Evolutionary conservation across 1,140 invertebrate species (phyloP).

Genomic region (Drosophila carrolli): DNA sequence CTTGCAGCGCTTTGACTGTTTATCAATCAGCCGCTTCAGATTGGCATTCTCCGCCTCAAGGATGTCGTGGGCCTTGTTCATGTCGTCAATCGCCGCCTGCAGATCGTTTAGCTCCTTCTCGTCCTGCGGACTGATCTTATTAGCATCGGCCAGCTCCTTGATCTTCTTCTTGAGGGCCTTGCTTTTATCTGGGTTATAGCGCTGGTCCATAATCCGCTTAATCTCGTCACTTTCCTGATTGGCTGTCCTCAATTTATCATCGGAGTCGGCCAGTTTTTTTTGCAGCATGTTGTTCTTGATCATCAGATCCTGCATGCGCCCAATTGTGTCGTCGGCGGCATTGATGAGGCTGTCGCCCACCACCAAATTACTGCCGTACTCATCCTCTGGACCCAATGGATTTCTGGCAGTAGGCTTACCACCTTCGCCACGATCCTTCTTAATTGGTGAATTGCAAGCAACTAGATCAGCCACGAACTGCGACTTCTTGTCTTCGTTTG

Average conservation of each 20-base stretch:
- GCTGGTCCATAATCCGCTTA: slow-evolving; percentile 67
- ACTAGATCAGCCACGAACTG: slow-evolving; percentile 71
- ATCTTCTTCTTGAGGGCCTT: slow-evolving; percentile 64
- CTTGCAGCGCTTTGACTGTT: slow-evolving; percentile 51
- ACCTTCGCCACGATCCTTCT: background rate
- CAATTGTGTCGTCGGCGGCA: slow-evolving; percentile 60
- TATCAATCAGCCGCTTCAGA: slow-evolving; percentile 69
- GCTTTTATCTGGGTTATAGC: slow-evolving; percentile 58
- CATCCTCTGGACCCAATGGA: background rate
- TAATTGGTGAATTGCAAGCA: slow-evolving; percentile 50
- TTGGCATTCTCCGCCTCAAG: slow-evolving; percentile 66
- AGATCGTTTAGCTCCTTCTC: slow-evolving; percentile 54
- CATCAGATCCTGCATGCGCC: slow-evolving; percentile 51
- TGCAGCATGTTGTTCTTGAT: slow-evolving; percentile 59
- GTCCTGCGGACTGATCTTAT: slow-evolving; percentile 63
- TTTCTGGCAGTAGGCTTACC: no score
- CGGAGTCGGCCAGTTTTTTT: slow-evolving; percentile 36
- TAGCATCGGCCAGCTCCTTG: slow-evolving; percentile 41
- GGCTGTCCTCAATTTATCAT: slow-evolving; percentile 44
- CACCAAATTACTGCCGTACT: slow-evolving; percentile 34
- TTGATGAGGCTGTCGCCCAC: slow-evolving; percentile 65
- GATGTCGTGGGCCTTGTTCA: slow-evolving; percentile 72
- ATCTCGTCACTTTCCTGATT: slow-evolving; percentile 58
- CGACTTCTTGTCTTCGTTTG: slow-evolving; percentile 63
- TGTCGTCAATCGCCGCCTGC: slow-evolving; percentile 62